phyloP scores from a whole-genome alignment of 2,113 vertebrate genomes.

The Heliornis fulica region DNA sequence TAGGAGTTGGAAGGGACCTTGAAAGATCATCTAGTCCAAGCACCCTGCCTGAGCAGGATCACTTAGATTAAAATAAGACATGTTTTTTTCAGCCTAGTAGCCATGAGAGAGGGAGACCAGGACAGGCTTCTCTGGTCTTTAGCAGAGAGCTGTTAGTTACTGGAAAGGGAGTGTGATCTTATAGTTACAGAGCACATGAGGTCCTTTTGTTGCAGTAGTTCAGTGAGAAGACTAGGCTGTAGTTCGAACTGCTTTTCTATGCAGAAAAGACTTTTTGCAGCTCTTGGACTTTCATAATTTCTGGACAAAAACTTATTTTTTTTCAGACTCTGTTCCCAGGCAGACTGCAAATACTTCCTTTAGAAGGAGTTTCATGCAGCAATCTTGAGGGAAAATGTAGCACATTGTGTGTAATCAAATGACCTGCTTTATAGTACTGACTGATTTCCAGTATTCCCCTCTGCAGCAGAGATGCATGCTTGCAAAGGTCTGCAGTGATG shows the following conservation, averaged over 20 bases:
- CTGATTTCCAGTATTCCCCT: neutral
- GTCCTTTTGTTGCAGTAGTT: no score
- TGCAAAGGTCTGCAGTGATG: neutral
- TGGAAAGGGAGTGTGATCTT: neutral
- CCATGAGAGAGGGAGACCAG: neutral
- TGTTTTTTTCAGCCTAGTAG: neutral
- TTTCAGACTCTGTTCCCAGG: neutral
- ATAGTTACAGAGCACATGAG: no score
- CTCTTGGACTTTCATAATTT: neutral
- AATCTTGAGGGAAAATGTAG: neutral
- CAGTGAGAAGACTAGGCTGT: neutral
- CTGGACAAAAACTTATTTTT: neutral
- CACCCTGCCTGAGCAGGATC: no score
- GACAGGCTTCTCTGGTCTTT: neutral
- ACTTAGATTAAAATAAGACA: no score
- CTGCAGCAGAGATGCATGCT: neutral
- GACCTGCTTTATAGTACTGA: neutral
- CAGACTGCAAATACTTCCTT: neutral
- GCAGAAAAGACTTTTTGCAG: neutral
- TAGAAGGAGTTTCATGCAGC: neutral
- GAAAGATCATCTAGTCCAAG: no score
- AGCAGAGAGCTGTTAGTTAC: neutral
- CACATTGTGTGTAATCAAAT: neutral
- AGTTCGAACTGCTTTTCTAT: neutral
- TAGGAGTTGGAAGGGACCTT: no score